Conservation (phyloP, 1,140 invertebrate species). For the Anoplolepis gracilipes region DNA sequence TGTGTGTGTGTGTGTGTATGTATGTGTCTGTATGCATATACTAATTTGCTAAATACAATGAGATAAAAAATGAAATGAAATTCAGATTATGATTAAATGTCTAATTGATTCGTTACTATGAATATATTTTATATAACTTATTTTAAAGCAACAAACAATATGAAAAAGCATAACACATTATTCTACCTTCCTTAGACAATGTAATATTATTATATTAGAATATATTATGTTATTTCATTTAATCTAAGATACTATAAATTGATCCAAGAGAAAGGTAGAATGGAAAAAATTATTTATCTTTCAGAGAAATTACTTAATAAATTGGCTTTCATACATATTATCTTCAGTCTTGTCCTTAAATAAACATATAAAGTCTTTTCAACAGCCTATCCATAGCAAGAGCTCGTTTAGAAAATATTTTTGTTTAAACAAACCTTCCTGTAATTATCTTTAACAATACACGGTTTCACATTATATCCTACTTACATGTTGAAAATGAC, state of each 20-base stretch:
- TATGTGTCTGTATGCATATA: conserved; percentile 9
- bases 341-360: conserved; percentile 84
- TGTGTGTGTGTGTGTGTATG: conserved; percentile 36
- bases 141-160: conserved; percentile 60
- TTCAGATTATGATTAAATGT: conserved; percentile 40
- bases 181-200: conserved; percentile 51
- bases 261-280: conserved; percentile 66
- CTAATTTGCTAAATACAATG: conserved; percentile 44
- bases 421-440: conserved; percentile 46
- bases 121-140: conserved; percentile 44
- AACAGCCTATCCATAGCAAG: conserved; percentile 81
- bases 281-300: conserved; percentile 63
- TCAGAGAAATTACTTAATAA: conserved; percentile 63
- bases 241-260: conserved; percentile 64
- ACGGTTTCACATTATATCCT: conserved; percentile 49
- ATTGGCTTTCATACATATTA: conserved; percentile 75
- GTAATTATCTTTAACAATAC: conserved; percentile 51
- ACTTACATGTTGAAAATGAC: conserved; percentile 24
- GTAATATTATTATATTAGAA: conserved; percentile 61
- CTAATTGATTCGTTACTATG: conserved; percentile 46
- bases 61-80: conserved; percentile 49
- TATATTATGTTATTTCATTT: conserved; percentile 61
- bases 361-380: conserved; percentile 82
- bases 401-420: conserved; percentile 74
- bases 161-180: conserved; percentile 54